A percentile compares a stretch with the other conserved stretches of the same genome.
phyloP scores from a whole-genome alignment of 2,888 invertebrate species.

The Pollenia amentaria region DNA sequence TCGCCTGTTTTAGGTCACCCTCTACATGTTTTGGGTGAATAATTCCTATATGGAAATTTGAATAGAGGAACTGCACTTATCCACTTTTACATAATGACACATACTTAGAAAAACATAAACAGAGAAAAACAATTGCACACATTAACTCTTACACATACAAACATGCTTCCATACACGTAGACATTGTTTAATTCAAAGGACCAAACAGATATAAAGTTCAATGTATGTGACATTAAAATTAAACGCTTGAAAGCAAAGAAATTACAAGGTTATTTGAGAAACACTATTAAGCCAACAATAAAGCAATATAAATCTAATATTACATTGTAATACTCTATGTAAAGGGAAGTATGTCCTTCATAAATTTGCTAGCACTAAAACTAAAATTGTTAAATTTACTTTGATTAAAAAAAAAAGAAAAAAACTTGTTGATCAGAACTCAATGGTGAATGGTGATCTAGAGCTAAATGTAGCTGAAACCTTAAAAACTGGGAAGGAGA shows the following conservation, averaged over 20 bases:
- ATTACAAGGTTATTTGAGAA: slow-evolving; percentile 57
- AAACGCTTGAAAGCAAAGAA: slow-evolving; percentile 56
- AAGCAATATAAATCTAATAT: neutral
- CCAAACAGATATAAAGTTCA: slow-evolving; percentile 23
- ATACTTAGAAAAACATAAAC: neutral
- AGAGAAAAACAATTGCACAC: neutral
- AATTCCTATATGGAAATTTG: slow-evolving; percentile 28
- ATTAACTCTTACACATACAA: neutral
- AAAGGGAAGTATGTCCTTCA: neutral
- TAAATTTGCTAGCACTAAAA: neutral
- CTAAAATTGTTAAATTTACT: too few relatives aligned
- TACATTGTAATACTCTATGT: neutral
- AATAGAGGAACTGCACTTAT: slow-evolving; percentile 48
- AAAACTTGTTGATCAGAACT: too few relatives aligned
- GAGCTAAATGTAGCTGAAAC: too few relatives aligned
- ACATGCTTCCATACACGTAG: neutral
- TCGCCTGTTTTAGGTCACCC: too few relatives aligned
- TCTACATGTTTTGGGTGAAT: slow-evolving; percentile 5
- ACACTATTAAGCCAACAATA: slow-evolving; percentile 23
- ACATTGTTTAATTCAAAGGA: slow-evolving; percentile 1
- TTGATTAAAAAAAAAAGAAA: too few relatives aligned
- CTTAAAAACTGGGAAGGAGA: too few relatives aligned
- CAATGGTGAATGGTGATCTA: too few relatives aligned
- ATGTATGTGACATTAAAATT: slow-evolving; percentile 53
- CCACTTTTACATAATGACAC: slow-evolving; percentile 39